phyloP scores from a whole-genome alignment of 2,797 vertebrate species.

The Hozukius guyotensis region DNA sequence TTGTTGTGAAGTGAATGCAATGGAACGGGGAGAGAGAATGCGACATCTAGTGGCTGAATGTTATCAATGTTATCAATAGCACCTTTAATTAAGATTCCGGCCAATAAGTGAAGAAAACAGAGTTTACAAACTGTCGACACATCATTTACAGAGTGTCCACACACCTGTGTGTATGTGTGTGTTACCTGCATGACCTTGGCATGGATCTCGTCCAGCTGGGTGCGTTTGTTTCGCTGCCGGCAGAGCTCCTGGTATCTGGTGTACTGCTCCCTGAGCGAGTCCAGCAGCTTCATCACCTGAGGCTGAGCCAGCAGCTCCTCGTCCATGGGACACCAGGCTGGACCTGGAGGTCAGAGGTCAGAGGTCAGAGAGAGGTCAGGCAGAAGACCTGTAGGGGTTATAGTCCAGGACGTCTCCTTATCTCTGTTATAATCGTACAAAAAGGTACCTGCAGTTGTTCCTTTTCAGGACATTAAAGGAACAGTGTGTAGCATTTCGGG shows the following conservation, averaged over 20 bases:
- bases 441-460: background rate
- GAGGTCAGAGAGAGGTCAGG: background rate
- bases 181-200: constrained; percentile 98
- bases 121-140: background rate
- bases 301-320: constrained; percentile 97
- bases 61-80: too few species aligned
- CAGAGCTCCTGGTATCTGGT: constrained; percentile 97
- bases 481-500: too few species aligned
- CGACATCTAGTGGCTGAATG: too few species aligned
- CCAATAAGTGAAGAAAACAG: background rate
- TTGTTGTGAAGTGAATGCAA: too few species aligned
- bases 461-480: background rate
- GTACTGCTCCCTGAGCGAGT: constrained; percentile 95
- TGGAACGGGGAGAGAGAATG: too few species aligned
- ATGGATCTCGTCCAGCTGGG: constrained; percentile 95
- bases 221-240: constrained; percentile 93
- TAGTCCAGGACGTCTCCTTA: background rate
- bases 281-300: constrained; percentile 97
- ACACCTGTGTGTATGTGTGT: background rate
- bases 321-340: constrained; percentile 97
- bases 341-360: constrained; percentile 53
- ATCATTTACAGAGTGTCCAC: background rate
- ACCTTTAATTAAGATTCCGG: background rate
- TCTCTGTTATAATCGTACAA: background rate
- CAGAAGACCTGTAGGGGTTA: background rate